These are phyloP conservation scores for Coregonus sp. DNA, from an alignment of 2,797 vertebrate genomes.

Conservation along the genomic window DNA sequence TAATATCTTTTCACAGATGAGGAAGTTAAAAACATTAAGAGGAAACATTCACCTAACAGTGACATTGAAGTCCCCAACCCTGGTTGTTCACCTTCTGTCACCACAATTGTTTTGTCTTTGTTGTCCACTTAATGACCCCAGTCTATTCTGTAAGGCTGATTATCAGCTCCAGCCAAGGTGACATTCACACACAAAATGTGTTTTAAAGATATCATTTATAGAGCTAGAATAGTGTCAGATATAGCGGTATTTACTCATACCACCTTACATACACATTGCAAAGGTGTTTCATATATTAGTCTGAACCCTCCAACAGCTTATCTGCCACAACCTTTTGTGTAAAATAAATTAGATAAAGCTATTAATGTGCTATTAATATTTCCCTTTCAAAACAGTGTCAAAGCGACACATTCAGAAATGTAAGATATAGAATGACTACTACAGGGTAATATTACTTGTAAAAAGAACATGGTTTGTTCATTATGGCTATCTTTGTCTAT, in stretches of 20 bases:
- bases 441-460: background rate
- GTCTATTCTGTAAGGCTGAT: constrained; percentile 21
- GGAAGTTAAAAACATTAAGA: constrained; percentile 6
- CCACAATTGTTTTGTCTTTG: background rate
- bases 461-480: constrained; percentile 17
- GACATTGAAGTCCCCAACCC: background rate
- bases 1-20: background rate
- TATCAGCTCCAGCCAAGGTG: constrained; percentile 31
- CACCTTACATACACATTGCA: background rate
- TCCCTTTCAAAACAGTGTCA: background rate
- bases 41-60: background rate
- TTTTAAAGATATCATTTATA: constrained; percentile 26
- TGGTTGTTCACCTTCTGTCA: background rate
- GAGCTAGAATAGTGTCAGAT: constrained; percentile 42
- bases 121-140: constrained; percentile 6
- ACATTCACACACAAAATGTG: constrained; percentile 34
- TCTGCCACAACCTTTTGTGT: no score
- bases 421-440: background rate
- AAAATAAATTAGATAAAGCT: no score
- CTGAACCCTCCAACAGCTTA: no score
- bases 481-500: background rate
- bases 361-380: background rate
- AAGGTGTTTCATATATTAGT: background rate
- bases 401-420: constrained; percentile 19
- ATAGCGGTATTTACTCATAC: background rate